phyloP scores from a whole-genome alignment of 2,888 invertebrate genomes.

The Metopia argyrocephala region DNA sequence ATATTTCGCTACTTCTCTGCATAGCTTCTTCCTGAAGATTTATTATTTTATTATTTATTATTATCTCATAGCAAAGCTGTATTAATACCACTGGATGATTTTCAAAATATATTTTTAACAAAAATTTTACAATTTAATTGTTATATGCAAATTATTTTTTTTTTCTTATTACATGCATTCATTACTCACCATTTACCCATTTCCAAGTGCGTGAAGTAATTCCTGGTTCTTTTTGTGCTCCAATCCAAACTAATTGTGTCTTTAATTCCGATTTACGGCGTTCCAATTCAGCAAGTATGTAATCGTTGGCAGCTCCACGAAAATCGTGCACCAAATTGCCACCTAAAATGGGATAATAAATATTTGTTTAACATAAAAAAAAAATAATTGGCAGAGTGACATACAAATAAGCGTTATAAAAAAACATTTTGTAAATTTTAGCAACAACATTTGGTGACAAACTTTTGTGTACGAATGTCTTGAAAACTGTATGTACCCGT shows the following conservation, averaged over 20 bases:
- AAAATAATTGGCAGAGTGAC: background rate
- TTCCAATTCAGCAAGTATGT: constrained; percentile 87
- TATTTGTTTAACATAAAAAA: constrained; percentile 2
- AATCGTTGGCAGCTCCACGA: constrained; percentile 76
- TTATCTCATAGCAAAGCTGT: no score
- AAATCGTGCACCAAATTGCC: constrained; percentile 78
- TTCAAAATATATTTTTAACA: background rate
- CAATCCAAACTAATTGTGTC: constrained; percentile 94
- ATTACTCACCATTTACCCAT: constrained; percentile 89
- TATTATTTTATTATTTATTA: no score
- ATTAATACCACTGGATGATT: no score
- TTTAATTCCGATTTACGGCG: constrained; percentile 88
- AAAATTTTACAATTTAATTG: background rate
- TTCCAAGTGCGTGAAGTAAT: constrained; percentile 91
- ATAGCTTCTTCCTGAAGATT: no score
- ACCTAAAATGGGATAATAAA: constrained; percentile 68
- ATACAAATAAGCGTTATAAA: background rate
- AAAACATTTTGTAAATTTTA: constrained; percentile 8
- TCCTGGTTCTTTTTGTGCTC: constrained; percentile 92
- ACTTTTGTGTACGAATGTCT: background rate
- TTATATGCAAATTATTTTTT: background rate
- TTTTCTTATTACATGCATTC: background rate
- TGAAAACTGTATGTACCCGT: no score
- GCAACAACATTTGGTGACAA: constrained; percentile 18
- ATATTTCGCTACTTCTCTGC: no score